Evolutionary conservation across 2,113 vertebrate genomes (phyloP).

Genomic region (Cichladusa arquata): DNA sequence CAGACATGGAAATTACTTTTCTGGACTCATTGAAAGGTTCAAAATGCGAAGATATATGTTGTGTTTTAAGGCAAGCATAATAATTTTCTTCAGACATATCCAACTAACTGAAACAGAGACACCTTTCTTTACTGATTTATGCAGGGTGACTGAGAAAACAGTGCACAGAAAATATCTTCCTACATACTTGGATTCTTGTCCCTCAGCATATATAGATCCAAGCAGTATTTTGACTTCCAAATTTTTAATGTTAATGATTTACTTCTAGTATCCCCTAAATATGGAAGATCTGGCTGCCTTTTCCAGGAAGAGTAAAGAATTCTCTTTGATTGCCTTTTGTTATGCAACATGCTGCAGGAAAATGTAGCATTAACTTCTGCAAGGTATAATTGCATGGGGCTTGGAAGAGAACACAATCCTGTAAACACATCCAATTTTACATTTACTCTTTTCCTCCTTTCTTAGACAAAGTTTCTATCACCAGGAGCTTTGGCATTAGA

Average conservation of each 20-base stretch:
- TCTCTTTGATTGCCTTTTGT: not conserved
- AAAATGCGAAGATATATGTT: not conserved
- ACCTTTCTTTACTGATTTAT: constrained; percentile 2
- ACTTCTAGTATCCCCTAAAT: not conserved
- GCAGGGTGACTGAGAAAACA: not conserved
- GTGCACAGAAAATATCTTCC: not conserved
- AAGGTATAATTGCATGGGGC: not conserved
- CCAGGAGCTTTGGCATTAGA: not conserved
- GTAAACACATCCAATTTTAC: not conserved
- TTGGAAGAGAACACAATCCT: not conserved
- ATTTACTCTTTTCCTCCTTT: not conserved
- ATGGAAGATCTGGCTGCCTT: not conserved
- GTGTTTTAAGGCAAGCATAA: not conserved
- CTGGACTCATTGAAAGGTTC: not conserved
- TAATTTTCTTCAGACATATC: not conserved
- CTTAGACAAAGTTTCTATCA: not conserved
- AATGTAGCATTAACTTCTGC: not conserved
- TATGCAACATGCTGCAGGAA: not conserved
- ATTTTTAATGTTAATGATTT: constrained; percentile 9
- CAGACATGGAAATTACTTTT: not conserved
- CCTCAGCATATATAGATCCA: not conserved
- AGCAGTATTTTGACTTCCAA: not conserved
- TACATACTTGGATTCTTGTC: not conserved
- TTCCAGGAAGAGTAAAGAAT: not conserved
- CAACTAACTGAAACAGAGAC: not conserved